Evolutionary conservation across 1,140 invertebrate species (phyloP), one percentile per base, ranked within the genome.

Genomic region (Cyphomyrmex costatus): DNA sequence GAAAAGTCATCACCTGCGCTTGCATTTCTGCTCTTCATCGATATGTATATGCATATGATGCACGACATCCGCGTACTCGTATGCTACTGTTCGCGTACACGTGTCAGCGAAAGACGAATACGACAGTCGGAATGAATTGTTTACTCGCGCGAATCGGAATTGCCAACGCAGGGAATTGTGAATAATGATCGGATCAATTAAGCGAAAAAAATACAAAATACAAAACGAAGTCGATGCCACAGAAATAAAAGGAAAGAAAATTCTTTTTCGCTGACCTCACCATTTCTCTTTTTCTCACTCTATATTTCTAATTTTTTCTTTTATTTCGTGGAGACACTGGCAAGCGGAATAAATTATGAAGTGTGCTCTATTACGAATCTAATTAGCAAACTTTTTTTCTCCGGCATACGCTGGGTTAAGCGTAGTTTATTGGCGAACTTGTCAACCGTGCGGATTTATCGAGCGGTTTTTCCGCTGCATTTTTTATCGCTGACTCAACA

Each of bases 301-400:
- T 60, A 46, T 21, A 66, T 66, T 14, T 68, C n/a, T 80, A 0
- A 3, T 21, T 30, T 60, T 63, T 78, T 63, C n/a, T 63, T 0
- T n/a, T 12, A 4, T 74, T 60, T 61, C 14, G 33, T 5, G 3
- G 3, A 27, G 16, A n/a, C 19, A 12, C 16, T 49, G 33, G 19
- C 36, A n/a, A 68, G n/a, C 46, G n/a, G 73, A 60, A 83, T 83
- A 73, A 83, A 83, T 83, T 73, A 82, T 68, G 21, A 68, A 8
- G 0, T 46, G 16, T n/a, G 24, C 21, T 21, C 24, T 61, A 16
- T 73, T 58, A 53, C 24, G 14, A 74, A 74, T 74, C n/a, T 83
- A 83, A 83, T 74, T 73, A 83, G n/a, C 12, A 5, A 49, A 24
- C 19, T 24, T 30, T 73, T n/a, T 74, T 74, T 73, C 33, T 19